Base-by-base conservation (phyloP, 2,888 invertebrate genomes). In the Caenorhabditis sp. region DNA sequence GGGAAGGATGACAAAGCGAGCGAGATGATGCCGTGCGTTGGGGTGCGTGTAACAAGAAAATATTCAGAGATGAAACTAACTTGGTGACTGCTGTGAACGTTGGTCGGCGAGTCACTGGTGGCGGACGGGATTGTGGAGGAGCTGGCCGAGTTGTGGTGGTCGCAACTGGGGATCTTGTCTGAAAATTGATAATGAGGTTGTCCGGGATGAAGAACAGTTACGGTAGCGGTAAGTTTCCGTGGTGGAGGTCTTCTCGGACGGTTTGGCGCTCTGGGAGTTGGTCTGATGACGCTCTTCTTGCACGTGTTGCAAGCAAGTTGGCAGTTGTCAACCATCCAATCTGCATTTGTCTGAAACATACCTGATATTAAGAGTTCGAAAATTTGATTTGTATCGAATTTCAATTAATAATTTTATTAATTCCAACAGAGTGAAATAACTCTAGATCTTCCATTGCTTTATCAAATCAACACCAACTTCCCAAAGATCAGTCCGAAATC, bases 301-400 rank as follows among this genome's bases (percentile, higher is more conserved):
- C 91, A 91, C 31, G 85, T 86, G 61, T 90, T 89, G 59, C 91
- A 91, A 0, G 90, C 87, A 28, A 91, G 85, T 24, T 89, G 86
- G 66, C 91, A 91, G 73, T 91, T 87, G 49, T 87, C 88, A 0
- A 86, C 82, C 91, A 91, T 91, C 91, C 91, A 91, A n/a, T 91
- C 91, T n/a, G 85, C 84, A 66, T 91, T 91, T 16, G 89, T 85
- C 75, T 90, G 86, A 68, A 79, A 28, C n/a, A n/a, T n/a, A n/a
- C n/a, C n/a, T n/a, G n/a, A n/a, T n/a, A n/a, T n/a, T n/a, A n/a
- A n/a, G n/a, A n/a, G n/a, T n/a, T n/a, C n/a, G n/a, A n/a, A n/a
- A n/a, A n/a, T n/a, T n/a, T n/a, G n/a, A n/a, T n/a, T n/a, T n/a
- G n/a, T n/a, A n/a, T n/a, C n/a, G n/a, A n/a, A n/a, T n/a, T n/a